phyloP scores from a whole-genome alignment of 2,888 invertebrate genomes.

The Eilema depressum region DNA sequence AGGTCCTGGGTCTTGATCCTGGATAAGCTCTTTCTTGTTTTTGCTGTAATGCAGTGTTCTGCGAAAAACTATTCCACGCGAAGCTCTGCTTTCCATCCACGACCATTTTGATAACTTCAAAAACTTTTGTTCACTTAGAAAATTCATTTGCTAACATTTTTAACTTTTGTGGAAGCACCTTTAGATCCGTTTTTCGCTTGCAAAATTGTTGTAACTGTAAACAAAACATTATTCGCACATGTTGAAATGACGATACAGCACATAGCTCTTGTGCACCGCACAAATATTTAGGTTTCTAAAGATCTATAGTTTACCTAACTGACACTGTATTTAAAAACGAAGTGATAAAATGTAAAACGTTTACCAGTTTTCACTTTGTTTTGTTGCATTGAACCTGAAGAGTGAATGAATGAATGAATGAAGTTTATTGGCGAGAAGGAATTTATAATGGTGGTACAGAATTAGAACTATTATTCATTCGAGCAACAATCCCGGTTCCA shows the following conservation, averaged over 20 bases:
- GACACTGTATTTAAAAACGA: neutral
- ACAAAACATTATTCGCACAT: constrained; percentile 5
- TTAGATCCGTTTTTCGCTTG: neutral
- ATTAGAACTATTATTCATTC: too few relatives aligned
- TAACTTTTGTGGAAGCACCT: neutral
- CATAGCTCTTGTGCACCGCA: neutral
- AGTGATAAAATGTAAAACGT: constrained; percentile 1
- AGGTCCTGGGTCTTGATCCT: too few relatives aligned
- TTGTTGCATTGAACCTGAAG: neutral
- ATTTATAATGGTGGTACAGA: too few relatives aligned
- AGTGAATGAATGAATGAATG: neutral
- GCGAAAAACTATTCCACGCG: too few relatives aligned
- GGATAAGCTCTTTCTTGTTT: too few relatives aligned
- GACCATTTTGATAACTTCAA: too few relatives aligned
- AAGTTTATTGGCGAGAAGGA: neutral
- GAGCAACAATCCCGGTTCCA: too few relatives aligned
- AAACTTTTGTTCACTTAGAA: too few relatives aligned
- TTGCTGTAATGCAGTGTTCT: too few relatives aligned
- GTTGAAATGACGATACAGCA: neutral
- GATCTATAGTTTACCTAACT: neutral
- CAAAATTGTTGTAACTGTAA: neutral
- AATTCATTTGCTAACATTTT: too few relatives aligned
- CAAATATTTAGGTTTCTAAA: neutral
- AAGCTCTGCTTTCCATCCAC: too few relatives aligned
- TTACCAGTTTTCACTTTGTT: neutral